A percentile compares a stretch with the other conserved stretches of the same genome.
These are phyloP conservation scores for Polyergus mexicanus DNA, from an alignment of 1,140 invertebrate genomes.

Conservation along the genomic window DNA sequence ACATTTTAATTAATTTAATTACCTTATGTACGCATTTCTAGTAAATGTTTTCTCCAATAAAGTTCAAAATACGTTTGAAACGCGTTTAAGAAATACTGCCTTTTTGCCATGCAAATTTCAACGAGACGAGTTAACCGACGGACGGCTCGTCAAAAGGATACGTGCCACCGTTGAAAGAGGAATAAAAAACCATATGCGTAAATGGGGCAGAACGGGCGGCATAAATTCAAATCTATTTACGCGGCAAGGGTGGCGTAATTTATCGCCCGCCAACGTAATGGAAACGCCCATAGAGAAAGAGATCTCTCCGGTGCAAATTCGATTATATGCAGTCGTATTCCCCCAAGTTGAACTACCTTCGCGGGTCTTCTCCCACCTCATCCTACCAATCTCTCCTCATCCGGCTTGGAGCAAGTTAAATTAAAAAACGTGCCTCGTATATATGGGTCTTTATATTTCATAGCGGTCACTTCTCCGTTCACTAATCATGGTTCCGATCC, in stretches of 20 bases:
- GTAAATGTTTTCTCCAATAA: too few relatives aligned
- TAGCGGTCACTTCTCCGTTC: constrained; percentile 40
- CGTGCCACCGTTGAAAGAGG: not conserved
- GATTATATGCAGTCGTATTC: constrained; percentile 74
- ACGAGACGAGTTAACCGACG: constrained; percentile 1
- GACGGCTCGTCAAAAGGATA: not conserved
- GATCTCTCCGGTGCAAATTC: constrained; percentile 74
- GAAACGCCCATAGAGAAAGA: constrained; percentile 73
- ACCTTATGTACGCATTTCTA: too few relatives aligned
- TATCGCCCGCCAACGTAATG: constrained; percentile 74
- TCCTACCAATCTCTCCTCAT: constrained; percentile 47
- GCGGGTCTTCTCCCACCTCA: constrained; percentile 30
- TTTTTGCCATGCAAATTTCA: not conserved
- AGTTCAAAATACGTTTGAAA: too few relatives aligned
- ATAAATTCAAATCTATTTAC: constrained; percentile 77
- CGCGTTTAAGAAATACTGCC: too few relatives aligned
- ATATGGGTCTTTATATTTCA: constrained; percentile 68
- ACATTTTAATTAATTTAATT: too few relatives aligned
- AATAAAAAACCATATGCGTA: constrained; percentile 78
- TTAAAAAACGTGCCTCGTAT: constrained; percentile 65
- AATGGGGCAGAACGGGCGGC: constrained; percentile 71
- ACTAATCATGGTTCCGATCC: not conserved
- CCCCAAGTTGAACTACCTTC: constrained; percentile 61
- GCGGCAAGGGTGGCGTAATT: constrained; percentile 74
- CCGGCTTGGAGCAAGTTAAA: constrained; percentile 58